Conservation (phyloP, 1,140 invertebrate species). For the Acyrthosiphon pisum region DNA sequence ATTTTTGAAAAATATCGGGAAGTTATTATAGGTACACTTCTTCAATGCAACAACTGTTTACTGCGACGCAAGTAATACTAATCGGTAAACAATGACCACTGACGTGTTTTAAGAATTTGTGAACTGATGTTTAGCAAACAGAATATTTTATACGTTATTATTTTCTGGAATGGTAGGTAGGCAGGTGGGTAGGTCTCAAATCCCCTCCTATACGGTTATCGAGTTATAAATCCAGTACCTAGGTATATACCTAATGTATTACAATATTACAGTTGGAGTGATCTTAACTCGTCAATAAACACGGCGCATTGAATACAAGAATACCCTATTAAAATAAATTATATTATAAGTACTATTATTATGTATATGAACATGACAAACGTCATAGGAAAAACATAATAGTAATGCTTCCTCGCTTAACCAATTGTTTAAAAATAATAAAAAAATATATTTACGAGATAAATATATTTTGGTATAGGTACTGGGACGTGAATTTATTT, state of each 20-base stretch:
- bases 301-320: background rate
- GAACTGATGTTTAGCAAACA: background rate
- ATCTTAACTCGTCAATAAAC: background rate
- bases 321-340: background rate
- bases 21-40: background rate
- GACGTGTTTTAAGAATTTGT: background rate
- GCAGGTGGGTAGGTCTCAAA: background rate
- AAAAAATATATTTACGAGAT: background rate
- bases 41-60: background rate
- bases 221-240: background rate
- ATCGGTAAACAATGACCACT: background rate
- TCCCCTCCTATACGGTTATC: background rate
- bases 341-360: background rate
- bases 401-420: background rate
- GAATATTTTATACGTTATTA: background rate
- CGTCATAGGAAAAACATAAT: constrained; percentile 6
- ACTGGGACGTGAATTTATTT: background rate
- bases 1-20: background rate
- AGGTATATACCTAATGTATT: background rate
- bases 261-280: background rate
- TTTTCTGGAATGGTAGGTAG: background rate
- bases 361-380: background rate
- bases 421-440: background rate
- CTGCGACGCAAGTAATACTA: background rate
- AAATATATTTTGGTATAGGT: background rate